phyloP scores from a whole-genome alignment of 2,113 vertebrate genomes.

The Heloderma charlesbogerti region DNA sequence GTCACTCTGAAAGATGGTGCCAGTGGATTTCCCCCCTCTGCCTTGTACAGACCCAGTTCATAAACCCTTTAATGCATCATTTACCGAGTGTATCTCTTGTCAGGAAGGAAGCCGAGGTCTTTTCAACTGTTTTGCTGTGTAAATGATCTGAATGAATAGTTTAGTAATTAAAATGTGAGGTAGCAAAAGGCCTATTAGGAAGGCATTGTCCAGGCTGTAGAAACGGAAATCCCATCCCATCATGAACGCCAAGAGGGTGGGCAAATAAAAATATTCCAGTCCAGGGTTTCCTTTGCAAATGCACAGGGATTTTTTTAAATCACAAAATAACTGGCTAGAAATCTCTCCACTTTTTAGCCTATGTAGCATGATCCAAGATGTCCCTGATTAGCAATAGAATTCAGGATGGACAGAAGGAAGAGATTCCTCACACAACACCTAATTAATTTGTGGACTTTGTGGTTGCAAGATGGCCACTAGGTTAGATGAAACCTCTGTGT shows the following conservation, averaged over 20 bases:
- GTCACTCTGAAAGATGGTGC: slow-evolving; percentile 62
- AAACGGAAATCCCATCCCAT: not conserved
- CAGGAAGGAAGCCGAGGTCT: slow-evolving; percentile 50
- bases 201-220: not conserved
- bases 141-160: slow-evolving; percentile 35
- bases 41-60: slow-evolving; percentile 42
- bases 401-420: not conserved
- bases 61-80: slow-evolving; percentile 59
- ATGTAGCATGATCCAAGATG: not conserved
- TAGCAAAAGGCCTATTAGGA: not conserved
- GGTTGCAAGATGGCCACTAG: not conserved
- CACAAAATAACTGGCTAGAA: not conserved
- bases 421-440: not conserved
- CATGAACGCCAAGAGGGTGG: too few relatives aligned
- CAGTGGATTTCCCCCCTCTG: not conserved
- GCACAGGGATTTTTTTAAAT: not conserved
- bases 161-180: slow-evolving; percentile 27
- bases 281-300: not conserved
- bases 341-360: too few relatives aligned
- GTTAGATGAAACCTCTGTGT: too few relatives aligned
- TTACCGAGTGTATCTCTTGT: slow-evolving; percentile 53
- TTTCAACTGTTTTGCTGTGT: slow-evolving; percentile 30
- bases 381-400: not conserved
- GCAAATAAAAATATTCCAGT: not conserved
- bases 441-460: not conserved